These are phyloP conservation scores for Meriones psammophilus DNA, from an alignment of 2,797 vertebrate genomes.

Conservation along the genomic window DNA sequence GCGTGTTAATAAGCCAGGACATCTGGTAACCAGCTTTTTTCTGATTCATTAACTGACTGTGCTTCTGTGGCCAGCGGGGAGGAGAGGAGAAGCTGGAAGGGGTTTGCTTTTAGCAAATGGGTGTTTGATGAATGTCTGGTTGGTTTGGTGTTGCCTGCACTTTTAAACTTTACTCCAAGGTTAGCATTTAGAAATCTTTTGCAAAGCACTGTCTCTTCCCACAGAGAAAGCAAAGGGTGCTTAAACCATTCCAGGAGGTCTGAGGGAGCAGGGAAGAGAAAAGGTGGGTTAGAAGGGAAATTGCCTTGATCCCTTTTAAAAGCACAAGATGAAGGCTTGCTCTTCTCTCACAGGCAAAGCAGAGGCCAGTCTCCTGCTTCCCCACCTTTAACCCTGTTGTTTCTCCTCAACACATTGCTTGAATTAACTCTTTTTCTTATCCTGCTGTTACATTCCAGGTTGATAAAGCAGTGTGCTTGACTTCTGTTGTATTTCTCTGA, in stretches of 20 bases:
- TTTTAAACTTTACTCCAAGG: slow-evolving; percentile 80
- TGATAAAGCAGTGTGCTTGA: background rate
- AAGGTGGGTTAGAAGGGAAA: background rate
- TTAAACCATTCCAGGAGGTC: background rate
- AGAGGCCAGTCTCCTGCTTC: background rate
- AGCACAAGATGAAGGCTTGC: background rate
- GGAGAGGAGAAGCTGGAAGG: slow-evolving; percentile 77
- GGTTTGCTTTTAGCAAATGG: slow-evolving; percentile 86
- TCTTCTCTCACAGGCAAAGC: background rate
- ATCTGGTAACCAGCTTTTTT: slow-evolving; percentile 96
- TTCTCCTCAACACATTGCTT: background rate
- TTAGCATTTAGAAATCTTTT: slow-evolving; percentile 72
- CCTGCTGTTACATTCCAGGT: background rate
- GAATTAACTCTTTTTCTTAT: background rate
- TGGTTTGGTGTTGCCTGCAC: slow-evolving; percentile 78
- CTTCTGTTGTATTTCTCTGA: slow-evolving; percentile 1
- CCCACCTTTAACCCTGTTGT: background rate
- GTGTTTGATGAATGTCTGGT: slow-evolving; percentile 84
- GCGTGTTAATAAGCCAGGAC: slow-evolving; percentile 93
- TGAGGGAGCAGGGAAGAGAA: slow-evolving; percentile 3
- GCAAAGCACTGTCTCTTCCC: background rate
- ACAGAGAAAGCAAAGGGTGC: background rate
- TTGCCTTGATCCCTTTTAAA: background rate
- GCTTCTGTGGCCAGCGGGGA: slow-evolving; percentile 89
- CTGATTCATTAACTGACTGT: slow-evolving; percentile 94